Conservation (phyloP, 2,888 invertebrate species). For the Drosophila macrospina region DNA sequence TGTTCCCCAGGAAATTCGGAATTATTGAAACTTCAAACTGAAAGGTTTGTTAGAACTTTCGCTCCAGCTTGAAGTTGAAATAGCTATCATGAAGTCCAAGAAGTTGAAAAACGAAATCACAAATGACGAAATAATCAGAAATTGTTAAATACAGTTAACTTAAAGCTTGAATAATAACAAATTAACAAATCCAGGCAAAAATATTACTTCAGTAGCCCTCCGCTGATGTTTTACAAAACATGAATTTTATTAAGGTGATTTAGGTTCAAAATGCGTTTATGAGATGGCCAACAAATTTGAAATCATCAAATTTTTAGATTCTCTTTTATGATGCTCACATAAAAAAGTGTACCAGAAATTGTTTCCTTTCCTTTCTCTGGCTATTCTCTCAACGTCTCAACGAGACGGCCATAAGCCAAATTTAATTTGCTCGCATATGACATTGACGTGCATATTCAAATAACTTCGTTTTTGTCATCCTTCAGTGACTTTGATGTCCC, state of each 20-base stretch:
- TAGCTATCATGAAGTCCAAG: no score
- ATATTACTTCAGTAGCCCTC: no score
- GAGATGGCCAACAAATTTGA: conserved; percentile 28
- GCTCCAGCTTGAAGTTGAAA: no score
- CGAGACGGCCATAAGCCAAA: conserved; percentile 73
- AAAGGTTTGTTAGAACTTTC: no score
- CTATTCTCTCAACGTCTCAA: conserved; percentile 19
- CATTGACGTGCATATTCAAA: conserved; percentile 78
- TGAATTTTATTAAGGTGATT: conserved; percentile 15
- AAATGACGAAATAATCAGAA: neutral
- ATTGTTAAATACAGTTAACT: neutral
- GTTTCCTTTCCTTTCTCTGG: conserved; percentile 10
- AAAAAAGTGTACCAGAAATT: conserved; percentile 38
- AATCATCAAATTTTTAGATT: conserved; percentile 30
- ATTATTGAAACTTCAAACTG: neutral
- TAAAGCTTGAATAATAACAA: neutral
- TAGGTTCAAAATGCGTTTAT: conserved; percentile 22
- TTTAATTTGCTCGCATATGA: conserved; percentile 79
- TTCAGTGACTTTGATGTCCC: conserved; percentile 74
- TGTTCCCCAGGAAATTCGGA: neutral
- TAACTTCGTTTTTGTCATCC: conserved; percentile 78
- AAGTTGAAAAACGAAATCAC: no score
- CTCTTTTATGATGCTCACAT: conserved; percentile 44
- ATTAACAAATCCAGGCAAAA: neutral
- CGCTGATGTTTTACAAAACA: neutral